phyloP scores from a whole-genome alignment of 2,888 invertebrate genomes.

The Smittia sp. region DNA sequence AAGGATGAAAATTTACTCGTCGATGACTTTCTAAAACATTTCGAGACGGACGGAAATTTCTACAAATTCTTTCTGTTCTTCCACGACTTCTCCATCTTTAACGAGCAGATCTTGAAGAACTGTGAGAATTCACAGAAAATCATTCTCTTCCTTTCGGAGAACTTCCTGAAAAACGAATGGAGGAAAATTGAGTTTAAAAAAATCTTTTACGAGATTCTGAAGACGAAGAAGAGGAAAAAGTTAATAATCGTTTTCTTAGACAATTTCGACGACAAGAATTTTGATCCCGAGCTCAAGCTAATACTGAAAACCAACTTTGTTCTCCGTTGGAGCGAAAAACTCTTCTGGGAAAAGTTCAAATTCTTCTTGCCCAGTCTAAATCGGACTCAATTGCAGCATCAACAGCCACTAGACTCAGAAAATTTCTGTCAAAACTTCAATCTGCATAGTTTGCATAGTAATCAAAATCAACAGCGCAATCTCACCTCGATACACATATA shows the following conservation, averaged over 20 bases:
- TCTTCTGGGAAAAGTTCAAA: constrained; percentile 41
- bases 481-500: constrained; percentile 41
- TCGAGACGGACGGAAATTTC: constrained; percentile 40
- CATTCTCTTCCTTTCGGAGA: constrained; percentile 37
- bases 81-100: constrained; percentile 39
- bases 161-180: constrained; percentile 40
- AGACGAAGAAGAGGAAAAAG: constrained; percentile 41
- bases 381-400: constrained; percentile 27
- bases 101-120: constrained; percentile 40
- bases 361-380: constrained; percentile 36
- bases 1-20: constrained; percentile 39
- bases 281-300: constrained; percentile 36
- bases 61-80: constrained; percentile 40
- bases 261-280: constrained; percentile 39
- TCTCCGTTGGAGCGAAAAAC: constrained; percentile 32
- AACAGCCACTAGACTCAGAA: constrained; percentile 32
- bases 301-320: constrained; percentile 39
- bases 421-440: constrained; percentile 41
- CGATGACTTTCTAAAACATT: constrained; percentile 39
- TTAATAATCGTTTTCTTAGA: constrained; percentile 36
- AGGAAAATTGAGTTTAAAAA: constrained; percentile 41
- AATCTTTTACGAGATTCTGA: constrained; percentile 41
- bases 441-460: constrained; percentile 34
- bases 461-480: constrained; percentile 40
- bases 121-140: constrained; percentile 41